Base-by-base conservation (phyloP, 1,140 invertebrate genomes). In the Solenopsis invicta region DNA sequence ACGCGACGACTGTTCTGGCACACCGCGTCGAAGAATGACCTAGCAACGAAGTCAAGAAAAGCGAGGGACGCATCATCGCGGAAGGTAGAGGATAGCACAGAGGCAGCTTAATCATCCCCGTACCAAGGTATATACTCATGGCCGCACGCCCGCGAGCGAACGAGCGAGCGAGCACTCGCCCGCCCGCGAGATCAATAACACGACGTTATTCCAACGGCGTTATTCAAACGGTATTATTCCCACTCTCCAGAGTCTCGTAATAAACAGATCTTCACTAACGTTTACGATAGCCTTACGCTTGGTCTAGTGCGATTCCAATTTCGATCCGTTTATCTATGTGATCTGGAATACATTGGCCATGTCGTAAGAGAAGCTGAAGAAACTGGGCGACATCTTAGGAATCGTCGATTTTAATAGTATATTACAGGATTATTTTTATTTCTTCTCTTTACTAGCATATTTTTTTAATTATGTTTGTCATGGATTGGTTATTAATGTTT, bases 121-220 rank as follows among this genome's bases (percentile, higher is more conserved):
- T 54, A 69, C 6, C 13, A 5, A 81, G 78, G 78, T 81, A 56
- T 41, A 80, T 29, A 29, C 1, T 18, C 21, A 52, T 16, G 48
- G 24, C 37, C 29, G 16, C 41, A 16, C 24, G 16, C 41, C 4
- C 41, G 18, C 54, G 29, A 21, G 37, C 54, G 48, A 45, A 1
- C 10, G 12, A 56, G 0, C 29, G 29, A 45, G 0, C 10, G 12
- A 56, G 0, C 29, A 2, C 54, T 56, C n/a, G 75, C 24, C 29
- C 62, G 64, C 59, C n/a, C n/a, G 54, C 56, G 41, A 41, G 50
- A 81, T 81, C 66, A 81, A 81, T 81, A 81, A 69, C 45, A 78
- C 16, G 45, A 5, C 16, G 18, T 76, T 48, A 24, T 5, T 6
- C 21, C 16, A 41, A 37, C 61, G 16, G 61, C 21, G 3, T 24